Base-by-base conservation (phyloP, 2,797 vertebrate genomes). In the Gadopsis bispinosus region DNA sequence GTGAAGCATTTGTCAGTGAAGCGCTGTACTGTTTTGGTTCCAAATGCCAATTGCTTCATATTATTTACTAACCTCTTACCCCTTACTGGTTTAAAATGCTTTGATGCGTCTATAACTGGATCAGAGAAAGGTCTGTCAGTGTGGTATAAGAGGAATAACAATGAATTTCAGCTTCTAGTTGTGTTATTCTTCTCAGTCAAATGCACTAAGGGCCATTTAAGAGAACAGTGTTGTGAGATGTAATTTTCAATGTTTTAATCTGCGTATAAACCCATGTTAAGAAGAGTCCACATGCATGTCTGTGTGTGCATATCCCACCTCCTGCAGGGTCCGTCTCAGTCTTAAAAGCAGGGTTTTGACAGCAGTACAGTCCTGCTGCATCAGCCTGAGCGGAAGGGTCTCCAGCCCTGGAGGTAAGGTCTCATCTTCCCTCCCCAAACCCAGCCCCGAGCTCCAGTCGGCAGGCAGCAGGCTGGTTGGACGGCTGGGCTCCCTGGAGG, bases 331-430 rank as follows among this genome's bases (percentile, higher is more conserved):
- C 85, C 97, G 95, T 85, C 97, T 97, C 93, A 99, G 96, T 90
- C 98, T 96, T 79, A 99, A 93, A 68, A 99, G 95, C 73, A 99
- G 87, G 0, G 97, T 98, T 95, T 99, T 99, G 14, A 99, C 97
- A 55, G 97, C 95, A 2, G 97, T 98, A 83, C 98, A 99, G 89
- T 99, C 98, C 84, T 99, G 98, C 84, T 98, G 94, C 98, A 99
- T 99, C 91, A 98, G 26, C 88, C 97, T 94, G 84, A 98, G 96
- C 0, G 97, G 97, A 85, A 99, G 90, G 31, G 96, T 94, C 88
- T 99, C 98, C 62, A 98, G 87, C 43, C 97, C 96, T 0, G 87
- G 63, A 31, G 87, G 83, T 58, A 95, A 93, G 0, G 92, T 92
- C 84, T 99, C 97, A 37, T 98, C 98, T 53, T 97, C 94, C 51